Base-by-base conservation (phyloP, 23 tunicate genomes). In the Corella eumyota region DNA sequence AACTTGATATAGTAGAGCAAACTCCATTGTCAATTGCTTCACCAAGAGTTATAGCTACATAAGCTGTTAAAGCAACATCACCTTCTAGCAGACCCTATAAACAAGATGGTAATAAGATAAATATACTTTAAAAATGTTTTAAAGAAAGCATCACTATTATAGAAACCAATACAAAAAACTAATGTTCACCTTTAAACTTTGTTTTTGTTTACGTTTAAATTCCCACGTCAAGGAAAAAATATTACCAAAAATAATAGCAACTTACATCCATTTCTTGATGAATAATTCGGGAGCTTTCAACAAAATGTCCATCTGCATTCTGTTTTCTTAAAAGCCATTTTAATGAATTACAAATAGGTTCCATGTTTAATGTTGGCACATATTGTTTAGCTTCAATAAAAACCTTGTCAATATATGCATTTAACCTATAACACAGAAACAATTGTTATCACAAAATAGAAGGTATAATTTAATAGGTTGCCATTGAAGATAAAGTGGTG, bases 231-330 rank as follows among this genome's bases (percentile, higher is more conserved):
- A 70, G 67, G 29, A 56, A 79, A 13, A 78, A 77, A 44, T 79
- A 70, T 35, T 70, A 56, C 88, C 88, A n/a, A n/a, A n/a, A n/a
- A n/a, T n/a, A n/a, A n/a, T n/a, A 70, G 46, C 22, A 9, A 50
- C 92, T 62, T 49, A 82, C 92, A 45, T 82, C 81, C 92, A 82
- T 82, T 62, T 82, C 80, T 33, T 65, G 69, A 35, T 74, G 80
- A 7, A 68, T 21, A 2, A 67, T 69, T 24, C 57, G 70, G 13
- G 66, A 26, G 4, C 38, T 40, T 35, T 78, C 71, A 9, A 38
- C 34, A 51, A 82, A 82, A 31, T 61, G 56, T 60, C 92, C 92
- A 40, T 82, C 81, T 2, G 62, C 61, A 5, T 45, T 32, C 33
- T 82, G 92, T 53, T 67, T 57, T 15, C 58, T 36, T 3, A 69